Conservation (phyloP, 2,113 vertebrate genomes). For the Gallinago jamesoni region DNA sequence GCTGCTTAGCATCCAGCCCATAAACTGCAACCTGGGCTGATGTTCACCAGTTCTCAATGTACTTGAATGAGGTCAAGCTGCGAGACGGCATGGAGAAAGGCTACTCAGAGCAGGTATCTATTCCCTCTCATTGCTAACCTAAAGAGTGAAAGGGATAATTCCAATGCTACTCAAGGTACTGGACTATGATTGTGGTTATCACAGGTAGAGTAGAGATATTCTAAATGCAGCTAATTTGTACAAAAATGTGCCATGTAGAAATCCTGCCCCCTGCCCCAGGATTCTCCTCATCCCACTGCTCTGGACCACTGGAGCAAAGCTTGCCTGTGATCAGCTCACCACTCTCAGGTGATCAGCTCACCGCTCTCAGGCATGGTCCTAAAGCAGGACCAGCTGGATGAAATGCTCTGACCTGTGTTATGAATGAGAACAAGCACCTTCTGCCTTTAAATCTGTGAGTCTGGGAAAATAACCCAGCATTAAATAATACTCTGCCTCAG, state of each 20-base stretch:
- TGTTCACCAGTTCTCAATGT: not conserved
- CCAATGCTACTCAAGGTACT: not conserved
- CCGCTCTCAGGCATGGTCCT: not conserved
- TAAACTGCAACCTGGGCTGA: not conserved
- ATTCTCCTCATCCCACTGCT: not conserved
- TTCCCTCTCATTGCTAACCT: not conserved
- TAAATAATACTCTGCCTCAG: not conserved
- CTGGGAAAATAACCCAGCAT: not conserved
- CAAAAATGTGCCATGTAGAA: not conserved
- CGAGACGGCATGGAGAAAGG: not conserved
- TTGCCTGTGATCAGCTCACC: not conserved
- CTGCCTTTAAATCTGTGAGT: not conserved
- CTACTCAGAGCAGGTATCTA: not conserved
- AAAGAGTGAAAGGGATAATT: not conserved
- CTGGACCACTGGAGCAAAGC: not conserved
- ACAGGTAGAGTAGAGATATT: not conserved
- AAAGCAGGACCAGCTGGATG: not conserved
- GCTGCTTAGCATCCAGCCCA: not conserved
- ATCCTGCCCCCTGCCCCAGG: not conserved
- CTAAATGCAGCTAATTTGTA: not conserved
- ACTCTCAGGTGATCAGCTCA: not conserved
- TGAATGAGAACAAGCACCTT: not conserved
- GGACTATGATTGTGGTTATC: not conserved
- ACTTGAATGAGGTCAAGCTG: not conserved
- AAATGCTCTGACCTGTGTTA: not conserved